Evolutionary conservation across 2,888 invertebrate species (phyloP).

Genomic region (Caenorhabditis sp.): DNA sequence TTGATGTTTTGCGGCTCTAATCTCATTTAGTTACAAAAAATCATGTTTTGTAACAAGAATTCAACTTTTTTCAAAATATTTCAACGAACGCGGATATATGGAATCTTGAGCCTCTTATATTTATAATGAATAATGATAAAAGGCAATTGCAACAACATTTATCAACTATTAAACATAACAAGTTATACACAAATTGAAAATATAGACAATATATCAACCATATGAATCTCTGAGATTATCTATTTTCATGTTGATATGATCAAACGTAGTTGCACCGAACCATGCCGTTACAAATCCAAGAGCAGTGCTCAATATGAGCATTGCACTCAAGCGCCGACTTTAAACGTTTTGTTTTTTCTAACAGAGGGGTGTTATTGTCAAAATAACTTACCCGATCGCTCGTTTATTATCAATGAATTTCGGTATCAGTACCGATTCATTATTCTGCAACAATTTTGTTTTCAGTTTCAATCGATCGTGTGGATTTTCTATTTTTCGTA

Average conservation of each 20-base stretch:
- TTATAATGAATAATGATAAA: no score
- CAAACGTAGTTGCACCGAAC: constrained; percentile 33
- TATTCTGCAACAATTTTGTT: background rate
- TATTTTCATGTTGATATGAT: constrained; percentile 38
- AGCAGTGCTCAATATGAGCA: background rate
- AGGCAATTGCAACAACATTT: no score
- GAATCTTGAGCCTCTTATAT: no score
- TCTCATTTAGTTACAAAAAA: no score
- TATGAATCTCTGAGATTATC: constrained; percentile 18
- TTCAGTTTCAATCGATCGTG: background rate
- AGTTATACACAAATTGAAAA: no score
- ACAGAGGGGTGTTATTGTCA: background rate
- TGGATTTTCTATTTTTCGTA: background rate
- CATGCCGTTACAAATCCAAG: constrained; percentile 29
- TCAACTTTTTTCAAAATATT: no score
- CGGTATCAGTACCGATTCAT: background rate
- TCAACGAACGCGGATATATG: no score
- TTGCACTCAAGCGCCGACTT: background rate
- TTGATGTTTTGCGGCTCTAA: no score
- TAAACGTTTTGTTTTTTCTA: background rate
- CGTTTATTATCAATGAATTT: background rate
- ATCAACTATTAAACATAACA: no score
- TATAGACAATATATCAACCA: no score
- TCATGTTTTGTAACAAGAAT: no score
- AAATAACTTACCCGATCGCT: background rate